Evolutionary conservation across 2,113 vertebrate genomes (phyloP), one percentile per base, ranked within the genome.

Genomic region (Gavia stellata): DNA sequence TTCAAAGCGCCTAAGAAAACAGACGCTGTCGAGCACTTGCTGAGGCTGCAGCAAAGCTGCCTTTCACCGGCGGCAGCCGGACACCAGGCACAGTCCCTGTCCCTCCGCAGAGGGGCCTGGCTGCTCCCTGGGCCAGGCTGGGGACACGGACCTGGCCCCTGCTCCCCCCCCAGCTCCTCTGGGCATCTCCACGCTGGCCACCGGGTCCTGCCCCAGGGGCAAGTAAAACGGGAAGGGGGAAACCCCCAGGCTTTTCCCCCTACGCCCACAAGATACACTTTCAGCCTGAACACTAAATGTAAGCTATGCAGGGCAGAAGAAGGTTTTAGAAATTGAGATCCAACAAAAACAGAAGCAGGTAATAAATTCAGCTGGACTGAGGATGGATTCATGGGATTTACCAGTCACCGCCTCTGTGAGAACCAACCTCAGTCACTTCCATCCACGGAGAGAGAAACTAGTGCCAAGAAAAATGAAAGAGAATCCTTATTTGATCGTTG

Each of bases 391-490:
- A 42, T 15, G 17, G 31, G n/a, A 81, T 63, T 79, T 79, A 72
- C 24, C 49, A 81, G 83, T 84, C 59, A 61, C 53, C 18, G 17
- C 67, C 29, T 34, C n/a, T 44, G 17, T 58, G 44, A 96, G 81
- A 71, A 78, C 36, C 66, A 67, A 67, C 26, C 33, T 81, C 40
- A 28, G 29, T 26, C 17, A 47, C 26, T 82, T 86, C 56, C 26
- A 67, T 38, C 65, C 78, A 36, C 0, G 4, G 4, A 77, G 34
- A 88, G 47, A 80, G 9, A 89, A 89, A 89, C 34, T 40, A 87
- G 23, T 26, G 56, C 70, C 94, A 96, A 92, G 74, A 65, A 84
- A 93, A 96, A 96, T 38, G 66, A 85, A 94, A 92, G 29, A 67
- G 23, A 90, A 94, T 40, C 40, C 36, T 82, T 72, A 88, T 77